A percentile compares a stretch with the other conserved stretches of the same genome.
Evolutionary conservation across 2,113 vertebrate genomes (phyloP).

Genomic region (Diadophis punctatus): DNA sequence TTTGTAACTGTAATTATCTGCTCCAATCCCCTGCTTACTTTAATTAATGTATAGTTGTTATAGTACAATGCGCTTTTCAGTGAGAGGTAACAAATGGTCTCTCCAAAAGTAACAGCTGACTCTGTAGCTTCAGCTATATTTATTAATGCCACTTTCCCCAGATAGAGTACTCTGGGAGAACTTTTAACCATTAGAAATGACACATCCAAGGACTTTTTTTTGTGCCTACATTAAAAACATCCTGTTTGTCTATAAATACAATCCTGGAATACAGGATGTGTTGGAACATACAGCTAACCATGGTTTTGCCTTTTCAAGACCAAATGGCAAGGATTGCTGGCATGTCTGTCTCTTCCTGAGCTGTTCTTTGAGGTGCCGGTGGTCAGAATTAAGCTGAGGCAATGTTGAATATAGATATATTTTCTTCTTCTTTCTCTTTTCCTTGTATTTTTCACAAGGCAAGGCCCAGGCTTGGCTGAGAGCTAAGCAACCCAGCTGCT

Average conservation of each 20-base stretch:
- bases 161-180: conserved; percentile 13
- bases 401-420: neutral
- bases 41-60: conserved; percentile 64
- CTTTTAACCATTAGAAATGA: conserved; percentile 14
- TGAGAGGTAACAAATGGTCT: conserved; percentile 41
- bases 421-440: neutral
- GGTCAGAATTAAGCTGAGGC: neutral
- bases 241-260: neutral
- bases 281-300: neutral
- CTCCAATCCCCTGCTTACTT: conserved; percentile 44
- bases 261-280: neutral
- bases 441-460: neutral
- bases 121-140: conserved; percentile 24
- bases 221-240: neutral
- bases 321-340: neutral
- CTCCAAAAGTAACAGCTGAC: conserved; percentile 42
- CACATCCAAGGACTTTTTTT: conserved; percentile 13
- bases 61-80: conserved; percentile 48
- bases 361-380: neutral
- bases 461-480: neutral
- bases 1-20: conserved; percentile 48
- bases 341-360: neutral
- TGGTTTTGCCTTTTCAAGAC: neutral
- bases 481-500: neutral
- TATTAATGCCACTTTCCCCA: conserved; percentile 8